These are phyloP conservation scores for Lepidurus arcticus DNA, from an alignment of 1,140 invertebrate species.

Conservation along the genomic window DNA sequence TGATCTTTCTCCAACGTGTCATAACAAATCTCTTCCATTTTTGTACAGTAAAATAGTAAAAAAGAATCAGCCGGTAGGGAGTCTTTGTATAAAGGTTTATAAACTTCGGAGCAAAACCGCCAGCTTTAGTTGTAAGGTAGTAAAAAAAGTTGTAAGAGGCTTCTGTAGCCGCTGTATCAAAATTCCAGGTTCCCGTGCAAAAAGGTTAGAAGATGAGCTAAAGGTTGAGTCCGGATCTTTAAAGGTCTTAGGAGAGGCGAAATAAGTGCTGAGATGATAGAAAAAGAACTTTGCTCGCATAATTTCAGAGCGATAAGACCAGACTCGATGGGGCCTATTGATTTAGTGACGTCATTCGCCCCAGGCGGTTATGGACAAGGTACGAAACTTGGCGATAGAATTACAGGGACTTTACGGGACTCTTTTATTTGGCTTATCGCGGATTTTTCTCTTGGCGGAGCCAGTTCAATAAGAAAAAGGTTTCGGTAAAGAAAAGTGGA, in stretches of 20 bases:
- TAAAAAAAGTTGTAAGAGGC: too few relatives aligned
- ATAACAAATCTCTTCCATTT: too few relatives aligned
- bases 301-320: neutral
- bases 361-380: neutral
- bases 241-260: neutral
- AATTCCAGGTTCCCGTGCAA: too few relatives aligned
- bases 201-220: neutral
- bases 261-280: neutral
- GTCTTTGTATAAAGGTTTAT: too few relatives aligned
- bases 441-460: neutral
- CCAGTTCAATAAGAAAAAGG: neutral
- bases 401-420: neutral
- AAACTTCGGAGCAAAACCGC: too few relatives aligned
- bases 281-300: neutral
- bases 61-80: too few relatives aligned
- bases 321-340: neutral
- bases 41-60: too few relatives aligned
- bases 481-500: neutral
- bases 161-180: too few relatives aligned
- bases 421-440: neutral
- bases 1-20: too few relatives aligned
- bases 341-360: neutral
- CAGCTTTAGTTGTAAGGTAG: too few relatives aligned
- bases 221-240: neutral
- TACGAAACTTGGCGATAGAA: constrained; percentile 10